Evolutionary conservation across 64 coral and sea anemone genomes (phyloP).

Genomic region (Montipora capricornis): DNA sequence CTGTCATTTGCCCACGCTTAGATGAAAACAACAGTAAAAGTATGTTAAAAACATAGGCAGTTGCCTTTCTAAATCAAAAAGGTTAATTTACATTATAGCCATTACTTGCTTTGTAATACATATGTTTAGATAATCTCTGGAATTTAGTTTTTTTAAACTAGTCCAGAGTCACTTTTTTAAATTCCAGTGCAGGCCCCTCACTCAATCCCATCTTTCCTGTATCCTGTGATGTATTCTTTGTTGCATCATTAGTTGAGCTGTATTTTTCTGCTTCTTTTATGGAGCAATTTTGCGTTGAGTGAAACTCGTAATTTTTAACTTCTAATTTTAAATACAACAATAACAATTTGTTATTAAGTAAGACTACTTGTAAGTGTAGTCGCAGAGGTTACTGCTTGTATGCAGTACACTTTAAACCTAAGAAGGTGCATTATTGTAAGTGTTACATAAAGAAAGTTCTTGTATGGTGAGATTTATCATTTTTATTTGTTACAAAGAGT

Average conservation of each 20-base stretch:
- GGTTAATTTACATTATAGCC: too few species aligned
- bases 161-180: too few species aligned
- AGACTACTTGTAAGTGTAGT: neutral
- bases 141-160: too few species aligned
- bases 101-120: too few species aligned
- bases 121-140: too few species aligned
- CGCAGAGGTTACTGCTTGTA: neutral
- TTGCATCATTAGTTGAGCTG: neutral
- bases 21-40: too few species aligned
- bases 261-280: neutral
- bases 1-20: too few species aligned
- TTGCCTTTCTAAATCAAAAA: too few species aligned
- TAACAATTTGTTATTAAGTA: neutral
- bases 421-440: neutral
- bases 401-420: neutral
- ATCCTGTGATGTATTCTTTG: neutral
- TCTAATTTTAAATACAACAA: neutral
- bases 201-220: neutral
- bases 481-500: slow-evolving; percentile 40
- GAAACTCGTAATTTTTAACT: neutral
- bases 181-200: too few species aligned
- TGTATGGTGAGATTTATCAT: neutral
- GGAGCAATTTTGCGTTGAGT: neutral
- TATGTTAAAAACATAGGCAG: too few species aligned
- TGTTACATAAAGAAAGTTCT: neutral